Evolutionary conservation across 2,113 vertebrate genomes (phyloP).

Genomic region (Antechinus stuartii): DNA sequence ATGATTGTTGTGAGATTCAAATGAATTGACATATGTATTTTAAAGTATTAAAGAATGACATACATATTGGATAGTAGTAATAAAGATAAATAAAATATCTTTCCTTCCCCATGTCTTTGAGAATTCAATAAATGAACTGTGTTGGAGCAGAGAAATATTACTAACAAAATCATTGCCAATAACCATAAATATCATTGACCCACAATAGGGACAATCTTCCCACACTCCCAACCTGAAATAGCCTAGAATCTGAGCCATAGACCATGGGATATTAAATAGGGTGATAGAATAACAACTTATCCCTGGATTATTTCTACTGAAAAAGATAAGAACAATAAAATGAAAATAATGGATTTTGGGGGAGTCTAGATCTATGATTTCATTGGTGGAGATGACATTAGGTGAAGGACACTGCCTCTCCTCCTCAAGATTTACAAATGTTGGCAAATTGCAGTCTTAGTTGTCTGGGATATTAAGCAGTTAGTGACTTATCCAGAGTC

Average conservation of each 20-base stretch:
- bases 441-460: not conserved
- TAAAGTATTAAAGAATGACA: not conserved
- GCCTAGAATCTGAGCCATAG: not conserved
- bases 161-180: not conserved
- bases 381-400: not conserved
- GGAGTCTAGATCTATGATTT: not conserved
- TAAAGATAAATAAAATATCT: not conserved
- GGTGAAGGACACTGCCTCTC: not conserved
- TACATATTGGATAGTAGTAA: not conserved
- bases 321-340: not conserved
- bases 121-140: not conserved
- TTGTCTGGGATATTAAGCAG: not conserved
- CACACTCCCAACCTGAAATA: not conserved
- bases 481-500: not conserved
- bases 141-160: not conserved
- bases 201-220: not conserved
- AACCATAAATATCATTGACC: not conserved
- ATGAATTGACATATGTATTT: not conserved
- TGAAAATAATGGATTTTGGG: not conserved
- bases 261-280: not conserved
- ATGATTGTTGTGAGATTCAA: not conserved
- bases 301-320: not conserved
- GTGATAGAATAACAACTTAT: not conserved
- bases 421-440: not conserved
- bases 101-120: not conserved